phyloP scores from a whole-genome alignment of 2,113 vertebrate genomes.

The Lontra canadensis region DNA sequence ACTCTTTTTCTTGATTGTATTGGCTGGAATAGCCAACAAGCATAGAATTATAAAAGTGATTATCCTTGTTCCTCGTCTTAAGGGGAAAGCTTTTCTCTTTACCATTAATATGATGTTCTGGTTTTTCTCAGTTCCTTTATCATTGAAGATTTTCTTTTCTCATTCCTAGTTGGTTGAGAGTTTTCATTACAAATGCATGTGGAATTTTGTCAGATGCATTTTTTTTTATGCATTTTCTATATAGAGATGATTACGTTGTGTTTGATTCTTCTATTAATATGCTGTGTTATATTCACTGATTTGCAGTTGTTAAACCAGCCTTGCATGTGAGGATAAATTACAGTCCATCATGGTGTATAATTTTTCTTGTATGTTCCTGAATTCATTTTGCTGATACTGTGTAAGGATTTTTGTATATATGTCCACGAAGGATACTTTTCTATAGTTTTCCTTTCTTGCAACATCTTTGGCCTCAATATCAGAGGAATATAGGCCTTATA shows the following conservation, averaged over 20 bases:
- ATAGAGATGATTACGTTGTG: not conserved
- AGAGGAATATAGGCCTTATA: not conserved
- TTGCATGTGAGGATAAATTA: not conserved
- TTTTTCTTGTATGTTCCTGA: not conserved
- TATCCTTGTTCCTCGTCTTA: not conserved
- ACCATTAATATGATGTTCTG: not conserved
- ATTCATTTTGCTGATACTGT: constrained; percentile 26
- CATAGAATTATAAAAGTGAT: not conserved
- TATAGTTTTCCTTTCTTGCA: not conserved
- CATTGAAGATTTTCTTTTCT: not conserved
- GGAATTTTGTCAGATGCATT: not conserved
- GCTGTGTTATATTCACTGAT: not conserved
- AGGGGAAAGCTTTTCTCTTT: not conserved
- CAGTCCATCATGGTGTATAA: not conserved
- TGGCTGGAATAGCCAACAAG: not conserved
- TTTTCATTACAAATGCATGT: constrained; percentile 10
- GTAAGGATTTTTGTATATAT: not conserved
- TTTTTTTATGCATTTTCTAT: not conserved
- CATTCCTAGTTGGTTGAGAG: not conserved
- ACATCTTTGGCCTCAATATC: not conserved
- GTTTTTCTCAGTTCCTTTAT: constrained; percentile 21
- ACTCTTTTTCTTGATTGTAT: not conserved
- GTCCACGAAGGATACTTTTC: not conserved
- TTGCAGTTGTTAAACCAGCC: not conserved
- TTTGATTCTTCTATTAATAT: constrained; percentile 9